Conservation (phyloP, 2,888 invertebrate species). For the Oxycera nigricornis region DNA sequence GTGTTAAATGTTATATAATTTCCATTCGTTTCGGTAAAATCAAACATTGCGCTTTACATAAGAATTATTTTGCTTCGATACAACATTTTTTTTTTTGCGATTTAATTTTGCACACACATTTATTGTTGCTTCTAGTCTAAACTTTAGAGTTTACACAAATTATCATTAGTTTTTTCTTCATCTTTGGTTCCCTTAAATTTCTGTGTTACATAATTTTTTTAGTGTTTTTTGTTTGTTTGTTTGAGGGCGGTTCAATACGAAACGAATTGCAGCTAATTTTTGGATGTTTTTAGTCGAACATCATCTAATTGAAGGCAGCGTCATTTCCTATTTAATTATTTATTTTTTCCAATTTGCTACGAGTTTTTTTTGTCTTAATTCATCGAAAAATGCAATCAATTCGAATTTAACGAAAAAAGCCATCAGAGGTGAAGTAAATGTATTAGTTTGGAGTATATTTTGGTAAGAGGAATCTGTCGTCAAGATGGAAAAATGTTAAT, state of each 20-base stretch:
- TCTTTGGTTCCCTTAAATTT: conserved; percentile 44
- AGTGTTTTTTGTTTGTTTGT: conserved; percentile 17
- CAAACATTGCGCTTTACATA: not conserved
- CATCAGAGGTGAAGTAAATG: too few species aligned
- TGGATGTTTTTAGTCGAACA: conserved; percentile 35
- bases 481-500: too few species aligned
- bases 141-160: not conserved
- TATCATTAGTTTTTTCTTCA: conserved; percentile 7
- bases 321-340: conserved; percentile 44
- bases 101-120: conserved; percentile 5
- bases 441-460: too few species aligned
- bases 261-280: not conserved
- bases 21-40: not conserved
- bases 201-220: conserved; percentile 16
- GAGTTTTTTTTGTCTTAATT: conserved; percentile 6
- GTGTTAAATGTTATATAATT: not conserved
- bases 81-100: not conserved
- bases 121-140: not conserved
- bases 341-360: too few species aligned
- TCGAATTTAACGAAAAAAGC: too few species aligned
- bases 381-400: conserved; percentile 5
- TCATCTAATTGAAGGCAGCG: conserved; percentile 47
- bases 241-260: conserved; percentile 39
- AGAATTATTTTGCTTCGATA: not conserved
- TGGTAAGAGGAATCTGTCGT: too few species aligned